Evolutionary conservation across 2,888 invertebrate species (phyloP).

Genomic region (Pammene fasciana): DNA sequence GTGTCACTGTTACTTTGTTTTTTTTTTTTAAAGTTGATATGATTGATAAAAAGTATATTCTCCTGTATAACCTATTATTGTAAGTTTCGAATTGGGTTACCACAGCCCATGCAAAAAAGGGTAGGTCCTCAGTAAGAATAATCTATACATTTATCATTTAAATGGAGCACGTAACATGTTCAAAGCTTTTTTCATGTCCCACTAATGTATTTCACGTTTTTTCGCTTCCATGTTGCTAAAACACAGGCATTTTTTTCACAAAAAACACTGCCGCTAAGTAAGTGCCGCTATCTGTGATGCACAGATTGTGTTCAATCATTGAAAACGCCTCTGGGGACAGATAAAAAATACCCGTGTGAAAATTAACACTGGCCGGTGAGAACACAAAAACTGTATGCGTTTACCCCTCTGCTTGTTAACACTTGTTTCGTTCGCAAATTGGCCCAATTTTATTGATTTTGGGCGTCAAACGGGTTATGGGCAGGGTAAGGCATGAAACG

Average conservation of each 20-base stretch:
- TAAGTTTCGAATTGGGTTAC: neutral
- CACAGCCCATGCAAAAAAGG: neutral
- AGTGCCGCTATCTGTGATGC: constrained; percentile 50
- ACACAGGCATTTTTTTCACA: constrained; percentile 51
- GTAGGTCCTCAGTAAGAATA: neutral
- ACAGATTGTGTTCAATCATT: constrained; percentile 69
- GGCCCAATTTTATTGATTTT: constrained; percentile 42
- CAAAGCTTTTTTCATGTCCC: constrained; percentile 17
- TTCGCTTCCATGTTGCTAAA: constrained; percentile 46
- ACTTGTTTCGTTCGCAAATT: constrained; percentile 35
- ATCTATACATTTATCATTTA: constrained; percentile 6
- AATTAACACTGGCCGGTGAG: constrained; percentile 59
- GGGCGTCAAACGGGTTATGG: constrained; percentile 37
- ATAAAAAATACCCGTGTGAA: constrained; percentile 67
- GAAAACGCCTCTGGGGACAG: constrained; percentile 53
- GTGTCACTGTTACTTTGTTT: too few relatives aligned
- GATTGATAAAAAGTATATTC: too few relatives aligned
- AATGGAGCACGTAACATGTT: neutral
- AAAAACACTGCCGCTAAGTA: constrained; percentile 44
- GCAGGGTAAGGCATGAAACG: constrained; percentile 27
- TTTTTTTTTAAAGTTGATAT: too few relatives aligned
- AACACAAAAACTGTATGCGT: constrained; percentile 29
- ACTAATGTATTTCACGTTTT: constrained; percentile 38
- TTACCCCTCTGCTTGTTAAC: constrained; percentile 34
- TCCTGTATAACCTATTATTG: neutral